Conservation (phyloP, 2,888 invertebrate species). For the Troides oblongomaculatus region DNA sequence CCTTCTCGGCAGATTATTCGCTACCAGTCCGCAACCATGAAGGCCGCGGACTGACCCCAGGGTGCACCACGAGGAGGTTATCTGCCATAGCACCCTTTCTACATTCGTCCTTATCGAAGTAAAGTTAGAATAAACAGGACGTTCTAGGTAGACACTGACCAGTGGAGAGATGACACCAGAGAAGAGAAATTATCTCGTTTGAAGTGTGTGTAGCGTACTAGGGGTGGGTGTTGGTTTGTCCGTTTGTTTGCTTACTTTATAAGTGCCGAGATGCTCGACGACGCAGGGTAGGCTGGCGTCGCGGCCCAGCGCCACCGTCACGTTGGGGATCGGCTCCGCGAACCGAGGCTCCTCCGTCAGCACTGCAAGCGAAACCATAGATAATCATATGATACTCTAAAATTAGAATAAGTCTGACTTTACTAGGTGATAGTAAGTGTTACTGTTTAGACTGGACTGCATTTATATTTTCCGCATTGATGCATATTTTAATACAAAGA, state of each 20-base stretch:
- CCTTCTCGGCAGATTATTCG: too few relatives aligned
- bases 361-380: constrained; percentile 74
- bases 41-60: too few relatives aligned
- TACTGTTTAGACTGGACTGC: too few relatives aligned
- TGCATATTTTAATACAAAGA: too few relatives aligned
- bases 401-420: neutral
- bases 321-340: constrained; percentile 94
- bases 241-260: constrained; percentile 83
- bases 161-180: too few relatives aligned
- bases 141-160: too few relatives aligned
- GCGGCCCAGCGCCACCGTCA: constrained; percentile 93
- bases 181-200: neutral
- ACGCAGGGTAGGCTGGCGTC: constrained; percentile 95
- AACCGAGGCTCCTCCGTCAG: constrained; percentile 93
- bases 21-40: too few relatives aligned
- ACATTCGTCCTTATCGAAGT: too few relatives aligned
- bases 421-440: neutral
- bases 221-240: neutral
- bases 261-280: constrained; percentile 92
- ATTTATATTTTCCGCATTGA: too few relatives aligned
- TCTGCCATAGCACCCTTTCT: too few relatives aligned
- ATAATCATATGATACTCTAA: neutral
- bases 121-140: too few relatives aligned
- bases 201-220: neutral
- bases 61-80: too few relatives aligned